Evolutionary conservation across 2,797 vertebrate genomes (phyloP), one percentile per base, ranked within the genome.

Genomic region (Takifugu rubripes): DNA sequence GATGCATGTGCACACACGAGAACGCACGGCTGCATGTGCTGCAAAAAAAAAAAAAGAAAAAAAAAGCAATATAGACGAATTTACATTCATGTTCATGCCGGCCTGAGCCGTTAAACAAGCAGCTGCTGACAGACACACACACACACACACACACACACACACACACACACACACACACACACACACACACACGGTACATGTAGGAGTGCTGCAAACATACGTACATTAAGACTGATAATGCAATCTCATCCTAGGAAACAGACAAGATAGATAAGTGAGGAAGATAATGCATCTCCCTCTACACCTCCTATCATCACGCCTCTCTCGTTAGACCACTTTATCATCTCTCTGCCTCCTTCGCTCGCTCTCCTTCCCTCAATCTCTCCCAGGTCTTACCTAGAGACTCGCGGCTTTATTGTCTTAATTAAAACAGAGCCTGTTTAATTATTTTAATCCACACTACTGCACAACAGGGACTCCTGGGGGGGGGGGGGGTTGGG

Each of bases 351-450:
- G 61, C 49, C 54, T 59, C 71, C 5, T 40, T 16, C 61, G 2
- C 68, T 27, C 59, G 8, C 71, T 31, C 59, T 9, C 50, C 56
- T 67, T 63, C 75, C 62, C 73, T 68, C 77, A 44, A 44, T 81
- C 76, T 78, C 70, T 82, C 72, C 25, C 72, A 61, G 77, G 77
- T 83, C 81, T 83, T 78, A 84, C 83, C 85, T 78, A 78, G 82
- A 86, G 84, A 86, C 77, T 77, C 68, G 17, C 49, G 57, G 84
- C 84, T 88, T 88, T 87, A 87, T 87, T 89, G 87, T 89, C 87
- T 89, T 89, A 87, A 89, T 89, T 89, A 89, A 89, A 88, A 88
- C 84, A 86, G 84, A 87, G 81, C 84, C 84, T 80, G 78, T 87
- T 88, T 89, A 88, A 88, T 89, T 88, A 87, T 89, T 88, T 86